Evolutionary conservation across 2,888 invertebrate species (phyloP), one percentile per base, ranked within the genome.

Genomic region (Brachyptera putata): DNA sequence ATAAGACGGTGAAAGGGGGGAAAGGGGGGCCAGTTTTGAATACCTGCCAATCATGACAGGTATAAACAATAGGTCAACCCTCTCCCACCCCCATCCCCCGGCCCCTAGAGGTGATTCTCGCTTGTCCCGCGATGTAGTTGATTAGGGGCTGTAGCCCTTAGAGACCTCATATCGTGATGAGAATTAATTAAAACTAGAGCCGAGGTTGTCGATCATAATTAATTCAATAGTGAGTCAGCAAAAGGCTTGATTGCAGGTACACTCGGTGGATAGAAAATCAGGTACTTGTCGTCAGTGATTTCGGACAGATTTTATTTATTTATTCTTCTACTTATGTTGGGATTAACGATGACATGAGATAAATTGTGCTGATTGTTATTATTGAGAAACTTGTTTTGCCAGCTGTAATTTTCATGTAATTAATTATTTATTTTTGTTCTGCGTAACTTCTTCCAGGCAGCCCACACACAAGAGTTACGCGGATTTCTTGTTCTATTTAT

Each of bases 101-200:
- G 18, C 16, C 34, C n/a, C 9, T n/a, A 55, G n/a, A 55, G 30
- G 21, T 11, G n/a, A n/a, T n/a, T n/a, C n/a, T n/a, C n/a, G n/a
- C 21, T 24, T 39, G 41, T 13, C 16, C 16, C 26, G 21, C 21
- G 3, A 55, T 58, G 60, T 56, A 57, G 49, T 61, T 57, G 61
- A 57, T 61, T 57, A 61, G 61, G 61, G 61, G 61, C 57, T 61
- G 61, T 46, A 36, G 53, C 34, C 26, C 24, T n/a, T n/a, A n/a
- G 16, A 21, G 24, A 16, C 46, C 2, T 46, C 34, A 36, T 53
- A 48, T 61, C 61, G 61, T 61, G 61, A 61, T 61, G 57, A 37
- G 61, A 61, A 58, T 61, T 61, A 61, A 61, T 61, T 61, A 61
- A 61, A 61, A 61, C 61, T 56, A n/a, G 61, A 30, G 48, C 41